Conservation (phyloP, 2,888 invertebrate genomes). For the Orthosia gothica region DNA sequence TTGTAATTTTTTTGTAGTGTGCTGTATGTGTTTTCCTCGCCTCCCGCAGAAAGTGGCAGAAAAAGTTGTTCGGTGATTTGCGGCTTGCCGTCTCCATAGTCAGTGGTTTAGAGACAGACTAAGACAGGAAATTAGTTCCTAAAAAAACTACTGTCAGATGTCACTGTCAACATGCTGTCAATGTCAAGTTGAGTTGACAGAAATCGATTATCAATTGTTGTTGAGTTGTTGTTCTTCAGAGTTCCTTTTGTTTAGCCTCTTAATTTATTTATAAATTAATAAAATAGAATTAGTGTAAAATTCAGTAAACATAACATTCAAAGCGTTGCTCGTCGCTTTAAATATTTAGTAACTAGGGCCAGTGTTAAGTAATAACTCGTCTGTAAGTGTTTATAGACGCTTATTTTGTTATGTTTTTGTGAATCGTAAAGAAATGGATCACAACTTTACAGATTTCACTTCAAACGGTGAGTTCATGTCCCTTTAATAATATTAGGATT, state of each 20-base stretch:
- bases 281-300: neutral
- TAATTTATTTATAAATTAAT: neutral
- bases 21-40: no score
- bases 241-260: neutral
- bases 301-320: neutral
- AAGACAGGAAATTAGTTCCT: no score
- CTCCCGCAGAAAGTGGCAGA: no score
- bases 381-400: neutral
- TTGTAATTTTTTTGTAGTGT: no score
- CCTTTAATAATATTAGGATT: neutral
- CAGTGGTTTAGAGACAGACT: no score
- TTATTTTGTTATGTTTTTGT: constrained; percentile 24
- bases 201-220: constrained; percentile 8
- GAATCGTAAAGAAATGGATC: constrained; percentile 38
- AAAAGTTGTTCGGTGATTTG: no score
- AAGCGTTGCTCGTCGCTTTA: neutral
- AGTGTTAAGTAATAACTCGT: neutral
- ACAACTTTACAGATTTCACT: constrained; percentile 42
- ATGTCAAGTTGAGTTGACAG: neutral
- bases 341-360: neutral
- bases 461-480: constrained; percentile 40
- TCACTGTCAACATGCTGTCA: neutral
- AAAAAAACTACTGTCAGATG: neutral
- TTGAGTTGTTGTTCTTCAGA: neutral
- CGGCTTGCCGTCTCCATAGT: no score